Base-by-base conservation (phyloP, 2,797 vertebrate species). In the Molossus alvarezi region DNA sequence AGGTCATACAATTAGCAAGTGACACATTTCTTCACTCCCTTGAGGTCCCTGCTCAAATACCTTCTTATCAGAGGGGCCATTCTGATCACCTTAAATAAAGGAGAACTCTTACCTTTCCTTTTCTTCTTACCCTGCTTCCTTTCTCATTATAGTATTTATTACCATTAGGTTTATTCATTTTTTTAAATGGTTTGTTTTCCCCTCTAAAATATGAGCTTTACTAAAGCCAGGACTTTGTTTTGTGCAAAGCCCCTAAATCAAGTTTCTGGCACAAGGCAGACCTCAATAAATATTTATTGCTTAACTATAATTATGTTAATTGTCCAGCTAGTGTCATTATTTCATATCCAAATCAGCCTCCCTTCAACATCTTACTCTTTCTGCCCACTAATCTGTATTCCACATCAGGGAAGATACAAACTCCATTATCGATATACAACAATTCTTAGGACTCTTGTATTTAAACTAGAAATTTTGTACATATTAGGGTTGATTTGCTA, bases 301-400 rank as follows among this genome's bases (percentile, higher is more conserved):
- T 89, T 87, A 92, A 71, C 72, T 94, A 55, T 90, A 94, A 95
- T 95, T 94, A 93, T 90, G 51, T 45, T 76, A 86, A 88, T 95
- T 88, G 57, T 48, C 45, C 58, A 96, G 72, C 41, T 80, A 80
- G 48, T 73, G 15, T 81, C 20, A 53, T 60, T 75, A n/a, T 89
- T 86, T 82, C 25, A 65, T 58, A 69, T 13, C 20, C 25, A 58
- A 76, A n/a, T 65, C 55, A 58, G 60, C 23, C 48, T 71, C n/a
- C n/a, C 33, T 91, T 88, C 29, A 81, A 9, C 51, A 77, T 81
- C 51, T 94, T 90, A 37, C 29, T 89, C 75, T 91, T 87, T 89
- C 69, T 82, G 67, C 27, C 9, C 15, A 73, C 9, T 77, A 48
- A 85, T 72, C 76, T 93, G 91, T 18, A 71, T 86, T 51, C 33